phyloP scores from a whole-genome alignment of 2,113 vertebrate species.

The Empidonax alnorum region DNA sequence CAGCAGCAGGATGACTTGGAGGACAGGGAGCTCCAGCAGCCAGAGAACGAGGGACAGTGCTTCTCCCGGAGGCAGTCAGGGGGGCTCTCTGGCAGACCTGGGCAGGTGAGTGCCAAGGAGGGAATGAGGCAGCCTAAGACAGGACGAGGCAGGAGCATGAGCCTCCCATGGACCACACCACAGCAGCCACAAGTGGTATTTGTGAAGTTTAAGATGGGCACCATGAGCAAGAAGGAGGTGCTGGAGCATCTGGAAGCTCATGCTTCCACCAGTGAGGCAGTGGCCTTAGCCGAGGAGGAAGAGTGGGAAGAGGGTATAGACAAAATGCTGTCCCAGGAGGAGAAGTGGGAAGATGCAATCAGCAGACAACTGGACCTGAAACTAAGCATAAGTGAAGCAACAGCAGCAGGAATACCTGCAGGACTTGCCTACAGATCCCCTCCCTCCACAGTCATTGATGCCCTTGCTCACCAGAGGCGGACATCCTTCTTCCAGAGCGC shows the following conservation, averaged over 20 bases:
- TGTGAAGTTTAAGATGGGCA: background rate
- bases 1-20: background rate
- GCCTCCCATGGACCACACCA: background rate
- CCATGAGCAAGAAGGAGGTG: background rate
- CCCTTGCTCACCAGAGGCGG: background rate
- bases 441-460: background rate
- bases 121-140: background rate
- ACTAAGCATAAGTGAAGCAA: background rate
- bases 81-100: accelerated
- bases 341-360: background rate
- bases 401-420: background rate
- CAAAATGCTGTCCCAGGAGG: background rate
- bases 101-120: background rate
- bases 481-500: background rate
- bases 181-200: background rate
- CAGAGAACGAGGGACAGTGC: background rate
- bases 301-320: accelerated
- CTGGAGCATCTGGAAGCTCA: background rate
- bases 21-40: background rate
- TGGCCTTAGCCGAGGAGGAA: background rate
- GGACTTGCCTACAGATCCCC: background rate
- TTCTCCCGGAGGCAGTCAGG: background rate
- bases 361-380: background rate
- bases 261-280: too few relatives aligned
- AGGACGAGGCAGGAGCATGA: background rate